A percentile compares a stretch with the other conserved stretches of the same genome.
These are phyloP conservation scores for Ophion ellenae DNA, from an alignment of 2,888 invertebrate genomes.

Conservation along the genomic window DNA sequence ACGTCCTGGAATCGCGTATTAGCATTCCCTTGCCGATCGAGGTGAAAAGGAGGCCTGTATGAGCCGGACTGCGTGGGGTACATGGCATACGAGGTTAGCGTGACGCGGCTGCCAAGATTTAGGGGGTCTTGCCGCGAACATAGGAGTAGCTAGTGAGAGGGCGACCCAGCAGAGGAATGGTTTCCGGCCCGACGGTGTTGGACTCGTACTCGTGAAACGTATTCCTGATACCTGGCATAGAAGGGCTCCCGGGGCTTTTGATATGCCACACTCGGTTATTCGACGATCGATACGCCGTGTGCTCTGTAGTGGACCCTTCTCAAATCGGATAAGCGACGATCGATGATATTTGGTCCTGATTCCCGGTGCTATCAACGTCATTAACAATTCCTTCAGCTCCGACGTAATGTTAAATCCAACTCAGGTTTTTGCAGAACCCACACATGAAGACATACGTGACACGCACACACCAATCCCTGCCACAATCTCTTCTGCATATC, in stretches of 20 bases:
- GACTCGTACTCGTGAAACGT: conserved; percentile 72
- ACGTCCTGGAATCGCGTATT: not conserved
- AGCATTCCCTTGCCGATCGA: not conserved
- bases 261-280: conserved; percentile 20
- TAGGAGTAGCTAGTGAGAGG: conserved; percentile 79
- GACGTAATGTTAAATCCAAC: not conserved
- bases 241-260: conserved; percentile 36
- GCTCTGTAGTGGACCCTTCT: not conserved
- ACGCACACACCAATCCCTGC: conserved; percentile 23
- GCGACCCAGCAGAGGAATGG: conserved; percentile 79
- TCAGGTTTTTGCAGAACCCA: not conserved
- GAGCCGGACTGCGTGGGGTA: conserved; percentile 24
- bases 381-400: not conserved
- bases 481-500: conserved; percentile 40
- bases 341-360: not conserved
- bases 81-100: conserved; percentile 73
- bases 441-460: conserved; percentile 2
- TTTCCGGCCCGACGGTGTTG: conserved; percentile 77
- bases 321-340: conserved; percentile 1
- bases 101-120: conserved; percentile 77
- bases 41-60: conserved; percentile 20
- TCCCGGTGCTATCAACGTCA: not conserved
- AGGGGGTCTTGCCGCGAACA: conserved; percentile 74
- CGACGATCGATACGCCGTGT: conserved; percentile 47
- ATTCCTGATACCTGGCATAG: conserved; percentile 60